phyloP scores from a whole-genome alignment of 2,888 invertebrate species.

The Vanessa cardui region DNA sequence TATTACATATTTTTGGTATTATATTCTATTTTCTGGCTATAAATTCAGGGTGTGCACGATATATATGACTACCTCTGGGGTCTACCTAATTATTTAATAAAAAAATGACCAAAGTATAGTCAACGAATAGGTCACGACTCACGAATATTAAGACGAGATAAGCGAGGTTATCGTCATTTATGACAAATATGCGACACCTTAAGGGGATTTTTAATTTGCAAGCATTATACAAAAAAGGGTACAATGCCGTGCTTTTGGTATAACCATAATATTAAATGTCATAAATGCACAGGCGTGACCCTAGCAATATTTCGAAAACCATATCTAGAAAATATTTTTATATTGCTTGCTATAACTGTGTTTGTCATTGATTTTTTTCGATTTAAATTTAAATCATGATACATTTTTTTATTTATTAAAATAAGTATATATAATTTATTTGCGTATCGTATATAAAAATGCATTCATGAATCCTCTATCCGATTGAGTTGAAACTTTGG shows the following conservation, averaged over 20 bases:
- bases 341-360: background rate
- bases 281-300: slow-evolving; percentile 1
- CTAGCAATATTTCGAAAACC: slow-evolving; percentile 9
- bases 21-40: too few species aligned
- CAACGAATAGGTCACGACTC: slow-evolving; percentile 29
- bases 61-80: too few species aligned
- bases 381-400: background rate
- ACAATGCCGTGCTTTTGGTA: slow-evolving; percentile 21
- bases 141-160: slow-evolving; percentile 28
- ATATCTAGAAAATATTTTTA: background rate
- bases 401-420: too few species aligned
- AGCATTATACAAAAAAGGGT: slow-evolving; percentile 26
- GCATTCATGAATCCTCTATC: too few species aligned
- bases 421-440: too few species aligned
- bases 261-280: slow-evolving; percentile 8
- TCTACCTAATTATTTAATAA: background rate
- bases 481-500: too few species aligned
- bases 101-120: background rate
- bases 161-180: slow-evolving; percentile 28
- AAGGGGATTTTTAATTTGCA: slow-evolving; percentile 24
- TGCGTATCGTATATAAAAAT: too few species aligned
- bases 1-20: too few species aligned
- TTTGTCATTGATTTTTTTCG: too few species aligned
- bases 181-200: slow-evolving; percentile 16
- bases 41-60: too few species aligned